A percentile compares a stretch with the other conserved stretches of the same genome.
These are phyloP conservation scores for Myzus persicae DNA, from an alignment of 1,140 invertebrate genomes.

Conservation along the genomic window DNA sequence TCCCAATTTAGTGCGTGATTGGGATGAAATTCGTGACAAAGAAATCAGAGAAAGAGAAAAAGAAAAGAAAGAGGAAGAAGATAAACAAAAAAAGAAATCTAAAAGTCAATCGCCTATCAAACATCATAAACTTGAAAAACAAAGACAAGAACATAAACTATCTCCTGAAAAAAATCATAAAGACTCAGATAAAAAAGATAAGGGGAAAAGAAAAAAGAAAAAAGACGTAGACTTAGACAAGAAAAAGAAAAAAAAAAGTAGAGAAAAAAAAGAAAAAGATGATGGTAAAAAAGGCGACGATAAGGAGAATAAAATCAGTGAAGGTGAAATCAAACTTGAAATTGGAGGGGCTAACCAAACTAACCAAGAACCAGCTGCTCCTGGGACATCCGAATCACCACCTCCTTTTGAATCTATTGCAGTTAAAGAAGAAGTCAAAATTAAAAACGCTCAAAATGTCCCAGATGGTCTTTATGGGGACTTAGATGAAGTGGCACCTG, in stretches of 20 bases:
- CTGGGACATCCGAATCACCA: conserved; percentile 47
- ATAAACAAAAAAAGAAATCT: conserved; percentile 37
- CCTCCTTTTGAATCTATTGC: conserved; percentile 45
- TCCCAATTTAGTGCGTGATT: conserved; percentile 49
- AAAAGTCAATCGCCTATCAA: conserved; percentile 30
- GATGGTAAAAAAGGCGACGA: conserved; percentile 63
- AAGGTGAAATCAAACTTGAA: conserved; percentile 61
- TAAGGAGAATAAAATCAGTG: conserved; percentile 62
- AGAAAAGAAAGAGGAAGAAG: conserved; percentile 54
- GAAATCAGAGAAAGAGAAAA: conserved; percentile 53
- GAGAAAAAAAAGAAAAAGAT: conserved; percentile 66
- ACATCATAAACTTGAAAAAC: conserved; percentile 53
- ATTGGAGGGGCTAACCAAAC: conserved; percentile 60
- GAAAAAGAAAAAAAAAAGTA: conserved; percentile 66
- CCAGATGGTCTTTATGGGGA: conserved; percentile 58
- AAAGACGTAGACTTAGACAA: conserved; percentile 62
- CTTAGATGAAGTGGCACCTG: neutral
- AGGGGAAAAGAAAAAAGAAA: conserved; percentile 60
- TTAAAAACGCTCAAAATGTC: conserved; percentile 62
- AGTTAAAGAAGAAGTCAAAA: conserved; percentile 41
- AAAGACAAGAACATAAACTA: conserved; percentile 57
- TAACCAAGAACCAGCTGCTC: conserved; percentile 60
- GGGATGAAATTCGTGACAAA: conserved; percentile 50
- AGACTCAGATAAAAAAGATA: conserved; percentile 60
- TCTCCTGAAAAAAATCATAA: conserved; percentile 61